Evolutionary conservation across 2,888 invertebrate species (phyloP), one percentile per base, ranked within the genome.

Genomic region (Bombyx huttoni): DNA sequence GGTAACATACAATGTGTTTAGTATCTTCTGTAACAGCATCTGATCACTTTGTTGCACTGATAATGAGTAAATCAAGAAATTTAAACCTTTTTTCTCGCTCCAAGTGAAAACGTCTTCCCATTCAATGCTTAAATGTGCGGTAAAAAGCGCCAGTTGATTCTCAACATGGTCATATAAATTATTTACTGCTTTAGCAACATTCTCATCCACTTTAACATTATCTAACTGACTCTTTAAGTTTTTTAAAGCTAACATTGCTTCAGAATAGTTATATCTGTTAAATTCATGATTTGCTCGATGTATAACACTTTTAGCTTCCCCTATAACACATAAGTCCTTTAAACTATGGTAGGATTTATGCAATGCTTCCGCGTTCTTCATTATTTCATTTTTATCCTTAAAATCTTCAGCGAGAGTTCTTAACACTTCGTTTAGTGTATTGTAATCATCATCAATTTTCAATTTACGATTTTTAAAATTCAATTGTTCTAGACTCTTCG

Each of bases 101-200:
- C 87, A 88, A 40, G 71, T 70, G 53, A 88, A 88, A 13, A 87
- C 75, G 40, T 82, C 80, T 53, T 87, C 84, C 87, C 86, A 87
- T 65, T 88, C 86, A 33, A 75, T 61, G 55, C 85, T 85, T n/a
- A 87, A 58, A 48, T 85, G 78, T 1, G 87, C 84, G 14, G 70
- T 68, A 53, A 81, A 87, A 10, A 87, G 59, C 0, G 85, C 76
- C 3, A 84, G 56, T 60, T 86, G 86, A 51, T 78, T 85, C 57
- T 87, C 83, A 45, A 78, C 72, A 54, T 84, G 81, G 8, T 73
- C 70, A 51, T 67, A 70, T 0, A 88, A 60, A 49, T 78, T 81
- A 0, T 55, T 52, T 14, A 87, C 54, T 1, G 82, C 85, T 57
- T 74, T 74, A 1, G 57, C 63, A 46, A 75, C 60, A 51, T 78